Evolutionary conservation across 2,113 vertebrate species (phyloP), one percentile per base, ranked within the genome.

Genomic region (Ceratotherium simum): DNA sequence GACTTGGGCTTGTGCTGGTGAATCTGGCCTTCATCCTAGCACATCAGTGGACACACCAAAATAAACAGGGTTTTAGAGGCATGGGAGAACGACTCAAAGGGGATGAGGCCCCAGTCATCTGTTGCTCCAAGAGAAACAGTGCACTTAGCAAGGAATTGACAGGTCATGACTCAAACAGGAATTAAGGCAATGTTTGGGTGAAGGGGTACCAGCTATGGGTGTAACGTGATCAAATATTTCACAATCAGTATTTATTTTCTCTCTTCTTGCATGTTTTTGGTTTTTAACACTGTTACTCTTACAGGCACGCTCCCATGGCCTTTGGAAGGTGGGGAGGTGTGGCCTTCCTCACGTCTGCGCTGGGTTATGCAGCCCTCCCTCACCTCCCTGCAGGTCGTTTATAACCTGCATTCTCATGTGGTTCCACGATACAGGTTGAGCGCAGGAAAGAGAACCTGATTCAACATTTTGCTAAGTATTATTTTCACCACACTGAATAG

Each of bases 391-490:
- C 11, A 64, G 72, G 81, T 51, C 73, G 51, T 65, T 39, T 36
- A 80, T 67, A 69, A 86, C 33, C 29, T 54, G 73, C 75, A 48
- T 12, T 58, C 60, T 84, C 80, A 46, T 8, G 16, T 33, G 51
- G 67, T 23, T 67, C 84, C 39, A 60, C 67, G n/a, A 70, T 94
- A 83, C 58, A 54, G 91, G 85, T 62, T 76, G 64, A 64, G 73
- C 79, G 67, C 89, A 91, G 96, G 92, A 97, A 97, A 87, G 21
- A 78, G 82, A 96, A 97, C 92, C 76, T 78, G 95, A 94, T 75
- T 97, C 65, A 94, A 75, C 76, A 78, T 85, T 96, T 92, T 62
- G 33, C 46, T 88, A 67, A 84, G 95, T 60, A 90, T 90, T 78
- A 80, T 79, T 96, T 95, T 84, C 72, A 95, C 76, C 84, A 96